Base-by-base conservation (phyloP, 1,140 invertebrate genomes). In the Amyelois transitella region DNA sequence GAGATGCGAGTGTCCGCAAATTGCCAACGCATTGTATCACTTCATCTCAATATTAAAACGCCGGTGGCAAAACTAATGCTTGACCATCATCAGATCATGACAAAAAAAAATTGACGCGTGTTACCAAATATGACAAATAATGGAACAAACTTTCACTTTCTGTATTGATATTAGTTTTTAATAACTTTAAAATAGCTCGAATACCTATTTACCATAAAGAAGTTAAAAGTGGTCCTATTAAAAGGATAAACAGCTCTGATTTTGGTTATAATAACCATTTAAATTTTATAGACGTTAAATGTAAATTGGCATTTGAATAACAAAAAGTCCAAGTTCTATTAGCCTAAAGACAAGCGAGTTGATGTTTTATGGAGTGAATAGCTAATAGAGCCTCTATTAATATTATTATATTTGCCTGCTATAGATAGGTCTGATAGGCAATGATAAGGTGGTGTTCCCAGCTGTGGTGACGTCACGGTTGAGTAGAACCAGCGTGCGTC, bases 1-100 rank as follows among this genome's bases (percentile, higher is more conserved):
- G 62, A 70, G 70, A 78, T 75, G 75, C 71, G 70, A 74, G 70
- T 67, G 67, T 75, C 67, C 68, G 77, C 81, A 76, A 77, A 82
- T 77, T 77, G 62, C 68, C 64, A 64, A 58, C 65, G 64, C 71
- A 69, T 66, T 72, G 70, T 72, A 74, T 64, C 72, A 71, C 43
- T 45, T 57, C 48, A 54, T 65, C 51, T 60, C 53, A 51, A 52
- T 61, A 44, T 48, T 48, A 18, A 48, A 21, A 19, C 20, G 49
- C 48, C 55, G 58, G 53, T 55, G 55, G 22, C 19, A 20, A 47
- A 20, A 48, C 45, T 21, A 48, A 20, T 19, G 18, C 6, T 48
- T 12, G n/a, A 2, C 45, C 45, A 45, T 45, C 43, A 20, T 19
- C 12, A 38, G 17, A 12, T n/a, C n/a, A 38, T 14, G 32, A 38